Percentiles rank a stretch among this genome's conserved stretches.
Evolutionary conservation across 2,888 invertebrate species (phyloP).

Genomic region (Diaperis boleti): DNA sequence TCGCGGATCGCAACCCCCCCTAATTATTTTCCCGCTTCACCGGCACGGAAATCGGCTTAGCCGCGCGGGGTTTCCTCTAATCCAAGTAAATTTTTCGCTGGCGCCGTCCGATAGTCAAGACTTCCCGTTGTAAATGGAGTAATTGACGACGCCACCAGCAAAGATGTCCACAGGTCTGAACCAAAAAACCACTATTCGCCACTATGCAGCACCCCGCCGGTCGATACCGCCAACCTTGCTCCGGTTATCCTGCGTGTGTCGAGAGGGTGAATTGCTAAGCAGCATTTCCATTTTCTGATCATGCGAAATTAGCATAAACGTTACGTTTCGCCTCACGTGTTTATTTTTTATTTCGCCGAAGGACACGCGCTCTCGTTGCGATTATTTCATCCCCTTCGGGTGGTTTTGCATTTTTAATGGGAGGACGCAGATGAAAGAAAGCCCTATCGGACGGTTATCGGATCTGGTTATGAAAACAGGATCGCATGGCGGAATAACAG

Average conservation of each 20-base stretch:
- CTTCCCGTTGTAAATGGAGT: no score
- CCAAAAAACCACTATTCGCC: no score
- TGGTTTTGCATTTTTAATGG: conserved; percentile 30
- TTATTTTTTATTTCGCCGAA: conserved; percentile 43
- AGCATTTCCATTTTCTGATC: conserved; percentile 52
- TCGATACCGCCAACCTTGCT: conserved; percentile 48
- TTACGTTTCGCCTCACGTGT: conserved; percentile 51
- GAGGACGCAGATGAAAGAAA: not conserved
- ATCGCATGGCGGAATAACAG: not conserved
- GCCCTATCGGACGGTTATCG: not conserved
- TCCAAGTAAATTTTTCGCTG: conserved; percentile 5
- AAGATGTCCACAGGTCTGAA: no score
- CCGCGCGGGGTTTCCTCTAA: conserved; percentile 16
- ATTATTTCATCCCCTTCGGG: conserved; percentile 50
- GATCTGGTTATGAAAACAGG: not conserved
- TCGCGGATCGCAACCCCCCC: not conserved
- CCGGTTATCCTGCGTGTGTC: conserved; percentile 56
- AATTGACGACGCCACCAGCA: no score
- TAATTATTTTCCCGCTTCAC: conserved; percentile 16
- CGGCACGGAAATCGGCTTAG: conserved; percentile 26
- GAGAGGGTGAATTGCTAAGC: conserved; percentile 55
- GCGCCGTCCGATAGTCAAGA: no score
- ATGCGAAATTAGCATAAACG: conserved; percentile 58
- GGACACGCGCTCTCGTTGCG: conserved; percentile 57
- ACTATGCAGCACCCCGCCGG: no score